Percentiles rank a stretch among this genome's conserved stretches.
phyloP scores from a whole-genome alignment of 2,888 invertebrate genomes.

The Lacanobia oleracea region DNA sequence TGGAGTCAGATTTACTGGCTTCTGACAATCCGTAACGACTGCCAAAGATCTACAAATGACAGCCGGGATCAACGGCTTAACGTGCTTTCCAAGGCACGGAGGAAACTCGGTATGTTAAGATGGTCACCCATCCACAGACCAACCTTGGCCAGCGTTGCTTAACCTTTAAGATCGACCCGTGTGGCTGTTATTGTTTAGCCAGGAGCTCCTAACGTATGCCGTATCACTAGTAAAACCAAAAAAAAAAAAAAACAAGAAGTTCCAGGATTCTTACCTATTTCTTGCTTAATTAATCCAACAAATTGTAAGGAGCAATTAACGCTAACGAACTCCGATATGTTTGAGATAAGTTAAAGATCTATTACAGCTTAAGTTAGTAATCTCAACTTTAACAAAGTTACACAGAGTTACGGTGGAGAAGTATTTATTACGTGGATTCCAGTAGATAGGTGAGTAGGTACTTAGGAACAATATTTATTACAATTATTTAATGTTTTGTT shows the following conservation, averaged over 20 bases:
- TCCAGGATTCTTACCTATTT: slow-evolving; percentile 15
- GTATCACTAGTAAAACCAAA: no score
- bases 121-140: no score
- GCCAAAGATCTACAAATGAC: no score
- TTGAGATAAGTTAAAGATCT: slow-evolving; percentile 44
- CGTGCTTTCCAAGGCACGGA: no score
- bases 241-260: slow-evolving; percentile 10
- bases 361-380: slow-evolving; percentile 44
- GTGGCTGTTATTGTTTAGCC: no score
- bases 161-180: no score
- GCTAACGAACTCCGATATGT: slow-evolving; percentile 48
- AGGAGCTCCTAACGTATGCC: no score
- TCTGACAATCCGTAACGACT: no score
- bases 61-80: no score
- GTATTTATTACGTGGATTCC: slow-evolving; percentile 39
- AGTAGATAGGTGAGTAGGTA: slow-evolving; percentile 6
- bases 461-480: background rate
- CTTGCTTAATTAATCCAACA: slow-evolving; percentile 35
- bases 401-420: slow-evolving; percentile 21
- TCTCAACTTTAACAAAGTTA: slow-evolving; percentile 37
- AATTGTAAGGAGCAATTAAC: slow-evolving; percentile 40
- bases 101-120: no score
- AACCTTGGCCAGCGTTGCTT: no score
- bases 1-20: no score
- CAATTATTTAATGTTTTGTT: background rate